Evolutionary conservation across 2,113 vertebrate genomes (phyloP).

Genomic region (Callocephalon fimbriatum): DNA sequence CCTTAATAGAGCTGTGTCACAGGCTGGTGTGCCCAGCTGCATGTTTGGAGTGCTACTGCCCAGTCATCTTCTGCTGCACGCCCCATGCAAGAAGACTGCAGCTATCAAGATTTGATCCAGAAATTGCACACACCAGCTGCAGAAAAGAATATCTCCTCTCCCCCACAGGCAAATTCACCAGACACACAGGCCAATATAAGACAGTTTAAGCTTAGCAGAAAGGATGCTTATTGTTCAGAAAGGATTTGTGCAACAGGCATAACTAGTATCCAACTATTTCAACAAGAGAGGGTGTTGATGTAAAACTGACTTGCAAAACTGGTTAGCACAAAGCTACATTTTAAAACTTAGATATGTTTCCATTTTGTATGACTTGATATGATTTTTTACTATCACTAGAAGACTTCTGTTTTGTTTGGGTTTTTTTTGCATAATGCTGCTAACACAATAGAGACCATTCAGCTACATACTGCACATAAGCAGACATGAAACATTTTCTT

Average conservation of each 20-base stretch:
- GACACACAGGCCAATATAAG: neutral
- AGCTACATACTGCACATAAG: too few species aligned
- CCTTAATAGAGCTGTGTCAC: neutral
- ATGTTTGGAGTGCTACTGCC: fast-evolving
- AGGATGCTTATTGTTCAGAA: neutral
- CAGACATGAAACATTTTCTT: neutral
- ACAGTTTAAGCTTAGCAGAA: neutral
- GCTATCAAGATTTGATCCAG: neutral
- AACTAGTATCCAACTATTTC: neutral
- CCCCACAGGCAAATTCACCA: neutral
- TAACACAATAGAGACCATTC: neutral
- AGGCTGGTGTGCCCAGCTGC: too few species aligned
- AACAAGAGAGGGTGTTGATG: neutral
- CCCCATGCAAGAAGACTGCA: neutral
- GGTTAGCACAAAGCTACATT: neutral
- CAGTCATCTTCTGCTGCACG: neutral
- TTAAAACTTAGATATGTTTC: neutral
- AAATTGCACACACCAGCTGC: neutral
- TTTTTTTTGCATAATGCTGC: neutral
- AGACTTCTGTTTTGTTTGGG: neutral
- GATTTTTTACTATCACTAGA: neutral
- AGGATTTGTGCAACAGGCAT: neutral
- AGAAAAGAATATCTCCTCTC: neutral
- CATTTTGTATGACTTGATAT: neutral
- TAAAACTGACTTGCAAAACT: neutral